phyloP scores from a whole-genome alignment of 2,113 vertebrate species.

The Ageneiosus marmoratus region DNA sequence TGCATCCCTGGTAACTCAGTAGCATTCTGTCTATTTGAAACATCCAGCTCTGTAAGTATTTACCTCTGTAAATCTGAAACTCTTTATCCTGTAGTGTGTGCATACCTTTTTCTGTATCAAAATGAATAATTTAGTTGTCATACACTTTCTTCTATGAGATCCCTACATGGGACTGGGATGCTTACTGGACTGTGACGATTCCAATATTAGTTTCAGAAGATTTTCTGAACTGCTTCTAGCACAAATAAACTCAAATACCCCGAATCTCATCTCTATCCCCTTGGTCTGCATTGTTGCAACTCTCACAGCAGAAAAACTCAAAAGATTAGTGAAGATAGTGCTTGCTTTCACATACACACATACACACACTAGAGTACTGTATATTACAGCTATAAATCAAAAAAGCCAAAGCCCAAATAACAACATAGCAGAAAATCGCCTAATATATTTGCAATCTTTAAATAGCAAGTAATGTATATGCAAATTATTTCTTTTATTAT shows the following conservation, averaged over 20 bases:
- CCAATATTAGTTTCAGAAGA: background rate
- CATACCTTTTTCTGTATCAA: no score
- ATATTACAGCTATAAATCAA: slow-evolving; percentile 25
- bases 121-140: background rate
- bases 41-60: background rate
- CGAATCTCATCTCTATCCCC: background rate
- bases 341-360: background rate
- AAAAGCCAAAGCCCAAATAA: slow-evolving; percentile 1
- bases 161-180: background rate
- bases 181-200: background rate
- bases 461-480: background rate
- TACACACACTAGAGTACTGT: background rate
- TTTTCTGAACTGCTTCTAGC: background rate
- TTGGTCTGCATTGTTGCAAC: background rate
- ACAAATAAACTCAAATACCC: background rate
- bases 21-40: background rate
- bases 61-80: background rate
- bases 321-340: background rate
- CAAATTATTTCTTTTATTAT: background rate
- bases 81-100: background rate
- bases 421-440: background rate
- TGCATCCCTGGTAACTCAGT: background rate
- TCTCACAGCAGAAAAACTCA: background rate
- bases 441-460: background rate
- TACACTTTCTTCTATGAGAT: background rate